Percentiles rank a stretch among this genome's conserved stretches.
These are phyloP conservation scores for Ctenodactylus gundi DNA, from an alignment of 2,113 vertebrate species.

Conservation along the genomic window DNA sequence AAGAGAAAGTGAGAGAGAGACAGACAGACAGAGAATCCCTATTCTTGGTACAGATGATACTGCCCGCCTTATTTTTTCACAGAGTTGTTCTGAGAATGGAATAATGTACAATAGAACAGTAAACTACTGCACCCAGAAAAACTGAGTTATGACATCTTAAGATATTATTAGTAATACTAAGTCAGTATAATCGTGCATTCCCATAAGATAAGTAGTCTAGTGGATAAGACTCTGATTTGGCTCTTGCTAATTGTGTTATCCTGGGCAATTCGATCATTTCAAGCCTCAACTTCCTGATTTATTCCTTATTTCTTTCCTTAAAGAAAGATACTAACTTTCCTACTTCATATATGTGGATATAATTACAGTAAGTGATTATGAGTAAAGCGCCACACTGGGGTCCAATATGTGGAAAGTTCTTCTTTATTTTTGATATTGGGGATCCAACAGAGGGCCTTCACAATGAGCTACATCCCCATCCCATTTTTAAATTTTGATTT, in stretches of 20 bases:
- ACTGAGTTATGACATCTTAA: background rate
- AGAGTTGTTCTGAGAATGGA: constrained; percentile 2
- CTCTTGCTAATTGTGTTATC: background rate
- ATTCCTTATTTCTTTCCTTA: too few relatives aligned
- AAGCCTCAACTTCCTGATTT: background rate
- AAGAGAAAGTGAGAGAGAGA: too few relatives aligned
- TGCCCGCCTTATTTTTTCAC: background rate
- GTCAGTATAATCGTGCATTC: background rate
- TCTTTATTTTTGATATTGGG: too few relatives aligned
- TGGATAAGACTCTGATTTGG: background rate
- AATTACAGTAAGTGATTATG: background rate
- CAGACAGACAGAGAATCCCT: background rate
- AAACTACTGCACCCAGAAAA: background rate
- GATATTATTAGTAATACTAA: background rate
- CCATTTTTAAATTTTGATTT: too few relatives aligned
- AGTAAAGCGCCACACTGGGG: background rate
- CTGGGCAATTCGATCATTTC: background rate
- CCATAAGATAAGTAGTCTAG: background rate
- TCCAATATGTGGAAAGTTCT: background rate
- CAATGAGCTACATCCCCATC: too few relatives aligned
- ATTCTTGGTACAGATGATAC: background rate
- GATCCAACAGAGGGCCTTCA: too few relatives aligned
- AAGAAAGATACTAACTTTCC: background rate
- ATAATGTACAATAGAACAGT: background rate
- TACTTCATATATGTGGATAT: background rate